Evolutionary conservation across 2,888 invertebrate species (phyloP).

Genomic region (Phortica magna): DNA sequence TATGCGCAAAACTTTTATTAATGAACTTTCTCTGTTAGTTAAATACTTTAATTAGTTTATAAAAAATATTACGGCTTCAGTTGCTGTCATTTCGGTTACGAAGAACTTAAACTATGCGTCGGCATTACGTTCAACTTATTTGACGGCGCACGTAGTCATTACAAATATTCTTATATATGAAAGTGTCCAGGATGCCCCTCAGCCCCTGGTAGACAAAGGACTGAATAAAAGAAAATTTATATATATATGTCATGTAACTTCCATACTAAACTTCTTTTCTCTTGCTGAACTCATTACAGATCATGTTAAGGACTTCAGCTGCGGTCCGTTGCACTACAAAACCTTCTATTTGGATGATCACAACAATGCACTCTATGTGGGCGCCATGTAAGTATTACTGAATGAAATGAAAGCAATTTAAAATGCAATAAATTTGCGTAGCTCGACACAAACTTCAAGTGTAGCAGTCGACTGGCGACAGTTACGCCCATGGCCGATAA

Average conservation of each 20-base stretch:
- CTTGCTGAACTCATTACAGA: conserved; percentile 80
- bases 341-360: conserved; percentile 93
- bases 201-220: too few species aligned
- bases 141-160: too few species aligned
- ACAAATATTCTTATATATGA: too few species aligned
- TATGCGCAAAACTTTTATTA: conserved; percentile 47
- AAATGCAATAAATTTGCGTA: conserved; percentile 35
- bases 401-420: conserved; percentile 19
- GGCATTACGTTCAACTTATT: not conserved
- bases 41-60: conserved; percentile 70
- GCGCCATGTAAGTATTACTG: conserved; percentile 91
- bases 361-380: conserved; percentile 92
- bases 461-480: not conserved
- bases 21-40: conserved; percentile 61
- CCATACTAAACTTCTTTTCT: conserved; percentile 11
- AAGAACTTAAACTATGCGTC: conserved; percentile 63
- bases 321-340: conserved; percentile 93
- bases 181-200: too few species aligned
- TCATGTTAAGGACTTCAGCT: conserved; percentile 94
- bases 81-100: conserved; percentile 63
- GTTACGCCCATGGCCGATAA: conserved; percentile 48
- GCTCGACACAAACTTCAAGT: conserved; percentile 16
- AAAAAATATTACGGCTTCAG: conserved; percentile 44
- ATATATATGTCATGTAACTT: not conserved
- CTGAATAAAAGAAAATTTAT: too few species aligned